Percentiles rank a stretch among this genome's conserved stretches.
Conservation (phyloP, 2,888 invertebrate genomes). For the Drosophila sordidula region DNA sequence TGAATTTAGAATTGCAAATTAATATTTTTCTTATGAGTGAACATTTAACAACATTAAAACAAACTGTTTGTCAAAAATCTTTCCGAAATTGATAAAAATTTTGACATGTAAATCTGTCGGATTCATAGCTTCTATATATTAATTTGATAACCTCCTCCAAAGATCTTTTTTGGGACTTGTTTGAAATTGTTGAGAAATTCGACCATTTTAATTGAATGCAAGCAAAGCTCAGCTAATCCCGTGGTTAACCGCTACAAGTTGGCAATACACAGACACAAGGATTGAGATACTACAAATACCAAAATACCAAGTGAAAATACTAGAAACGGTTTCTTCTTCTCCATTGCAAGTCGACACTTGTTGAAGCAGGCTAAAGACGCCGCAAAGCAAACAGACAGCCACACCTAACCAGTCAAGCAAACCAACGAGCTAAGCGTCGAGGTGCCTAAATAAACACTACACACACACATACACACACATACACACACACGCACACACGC, state of each 20-base stretch:
- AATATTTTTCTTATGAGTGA: no score
- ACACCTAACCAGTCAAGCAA: conserved; percentile 52
- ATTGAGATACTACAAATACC: conserved; percentile 4
- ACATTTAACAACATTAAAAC: no score
- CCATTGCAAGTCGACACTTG: conserved; percentile 50
- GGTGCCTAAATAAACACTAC: conserved; percentile 60
- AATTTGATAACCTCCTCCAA: no score
- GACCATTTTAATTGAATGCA: neutral
- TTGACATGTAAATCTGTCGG: no score
- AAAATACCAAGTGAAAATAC: conserved; percentile 23
- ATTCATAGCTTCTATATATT: no score
- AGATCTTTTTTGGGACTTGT: no score
- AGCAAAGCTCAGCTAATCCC: conserved; percentile 14
- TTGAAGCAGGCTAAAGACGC: conserved; percentile 36
- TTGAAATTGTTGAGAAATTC: no score
- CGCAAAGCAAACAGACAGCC: conserved; percentile 48
- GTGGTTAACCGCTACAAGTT: conserved; percentile 17
- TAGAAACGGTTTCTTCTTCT: conserved; percentile 14
- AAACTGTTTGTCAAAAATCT: no score
- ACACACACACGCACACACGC: conserved; percentile 4
- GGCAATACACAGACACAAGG: conserved; percentile 3
- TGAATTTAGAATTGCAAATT: no score
- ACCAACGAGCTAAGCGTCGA: conserved; percentile 44
- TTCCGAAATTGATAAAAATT: no score
- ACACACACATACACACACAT: conserved; percentile 1